These are phyloP conservation scores for Drosophila antonietae DNA, from an alignment of 2,888 invertebrate genomes.

Conservation along the genomic window DNA sequence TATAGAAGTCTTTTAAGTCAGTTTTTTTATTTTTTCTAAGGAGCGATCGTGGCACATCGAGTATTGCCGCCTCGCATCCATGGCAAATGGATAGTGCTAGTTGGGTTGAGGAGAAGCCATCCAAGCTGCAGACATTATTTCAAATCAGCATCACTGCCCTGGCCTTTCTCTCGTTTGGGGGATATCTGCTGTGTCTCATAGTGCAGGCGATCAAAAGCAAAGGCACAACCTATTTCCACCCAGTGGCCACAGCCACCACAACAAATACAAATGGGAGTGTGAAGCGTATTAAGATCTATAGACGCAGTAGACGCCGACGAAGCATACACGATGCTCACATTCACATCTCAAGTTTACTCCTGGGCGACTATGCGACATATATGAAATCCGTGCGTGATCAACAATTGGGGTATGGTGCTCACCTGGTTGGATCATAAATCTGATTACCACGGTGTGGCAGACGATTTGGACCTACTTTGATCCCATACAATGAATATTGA, in stretches of 20 bases:
- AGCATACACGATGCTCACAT: background rate
- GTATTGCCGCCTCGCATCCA: conserved; percentile 8
- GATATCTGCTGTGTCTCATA: conserved; percentile 91
- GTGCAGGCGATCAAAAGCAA: conserved; percentile 91
- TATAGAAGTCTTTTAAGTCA: background rate
- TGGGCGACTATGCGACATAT: conserved; percentile 56
- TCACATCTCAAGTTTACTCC: conserved; percentile 18
- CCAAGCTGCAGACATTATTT: conserved; percentile 90
- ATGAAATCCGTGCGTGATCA: conserved; percentile 54
- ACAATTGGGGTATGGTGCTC: conserved; percentile 45
- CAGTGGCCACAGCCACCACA: conserved; percentile 74
- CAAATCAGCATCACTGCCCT: conserved; percentile 91
- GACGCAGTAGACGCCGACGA: conserved; percentile 73
- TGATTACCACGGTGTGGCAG: conserved; percentile 85
- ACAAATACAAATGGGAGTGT: conserved; percentile 69
- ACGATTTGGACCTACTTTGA: conserved; percentile 87
- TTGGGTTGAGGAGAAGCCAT: conserved; percentile 85
- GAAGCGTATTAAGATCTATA: conserved; percentile 83
- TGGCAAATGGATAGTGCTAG: conserved; percentile 39
- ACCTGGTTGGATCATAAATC: conserved; percentile 85
- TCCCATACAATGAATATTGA: conserved; percentile 89
- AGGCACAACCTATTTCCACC: conserved; percentile 85
- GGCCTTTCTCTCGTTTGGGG: conserved; percentile 93
- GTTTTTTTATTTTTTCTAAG: background rate
- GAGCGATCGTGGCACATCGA: conserved; percentile 15